Conservation (phyloP, 2,113 vertebrate species). For the Coregonus clupeaformis region DNA sequence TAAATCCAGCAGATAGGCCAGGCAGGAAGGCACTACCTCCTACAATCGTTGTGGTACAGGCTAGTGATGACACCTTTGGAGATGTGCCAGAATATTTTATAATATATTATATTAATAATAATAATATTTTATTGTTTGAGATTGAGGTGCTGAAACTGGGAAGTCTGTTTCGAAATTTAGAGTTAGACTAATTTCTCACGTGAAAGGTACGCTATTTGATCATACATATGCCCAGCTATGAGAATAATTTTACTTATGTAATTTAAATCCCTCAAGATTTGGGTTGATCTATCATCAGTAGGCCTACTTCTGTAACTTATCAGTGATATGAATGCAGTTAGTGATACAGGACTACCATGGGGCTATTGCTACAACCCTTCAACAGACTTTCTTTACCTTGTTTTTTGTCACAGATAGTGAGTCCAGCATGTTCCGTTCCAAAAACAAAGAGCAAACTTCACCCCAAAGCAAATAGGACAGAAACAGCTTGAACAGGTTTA, state of each 20-base stretch:
- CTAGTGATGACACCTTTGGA: conserved; percentile 7
- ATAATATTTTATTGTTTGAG: too few species aligned
- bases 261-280: too few species aligned
- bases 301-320: too few species aligned
- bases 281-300: too few species aligned
- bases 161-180: too few species aligned
- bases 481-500: conserved; percentile 33
- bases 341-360: too few species aligned
- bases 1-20: conserved; percentile 20
- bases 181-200: too few species aligned
- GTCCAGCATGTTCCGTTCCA: conserved; percentile 27
- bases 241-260: background rate
- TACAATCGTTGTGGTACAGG: conserved; percentile 34
- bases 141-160: too few species aligned
- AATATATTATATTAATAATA: background rate
- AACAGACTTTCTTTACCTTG: conserved; percentile 2
- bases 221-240: background rate
- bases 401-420: conserved; percentile 28
- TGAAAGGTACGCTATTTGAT: background rate
- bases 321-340: too few species aligned
- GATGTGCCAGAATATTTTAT: background rate
- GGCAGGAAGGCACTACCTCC: conserved; percentile 26
- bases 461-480: conserved; percentile 63
- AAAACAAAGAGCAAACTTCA: conserved; percentile 75
- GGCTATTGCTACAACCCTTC: background rate